phyloP scores from a whole-genome alignment of 2,113 vertebrate genomes.

The Gymnogyps californianus region DNA sequence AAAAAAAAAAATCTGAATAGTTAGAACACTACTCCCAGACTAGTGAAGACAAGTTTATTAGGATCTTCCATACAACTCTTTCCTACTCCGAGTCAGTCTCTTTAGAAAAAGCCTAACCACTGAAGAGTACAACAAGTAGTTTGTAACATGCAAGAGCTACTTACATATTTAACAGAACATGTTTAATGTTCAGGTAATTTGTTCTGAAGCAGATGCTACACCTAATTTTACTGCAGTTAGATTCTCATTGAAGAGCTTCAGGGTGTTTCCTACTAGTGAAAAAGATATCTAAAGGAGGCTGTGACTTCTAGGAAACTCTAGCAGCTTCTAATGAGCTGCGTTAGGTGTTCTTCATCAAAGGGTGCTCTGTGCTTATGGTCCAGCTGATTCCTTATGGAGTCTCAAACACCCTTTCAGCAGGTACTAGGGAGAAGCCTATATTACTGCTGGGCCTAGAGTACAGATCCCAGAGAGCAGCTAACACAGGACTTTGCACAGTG shows the following conservation, averaged over 20 bases:
- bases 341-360: background rate
- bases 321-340: background rate
- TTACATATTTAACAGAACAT: background rate
- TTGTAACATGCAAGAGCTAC: background rate
- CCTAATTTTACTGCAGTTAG: background rate
- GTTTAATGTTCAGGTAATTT: background rate
- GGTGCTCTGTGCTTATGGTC: background rate
- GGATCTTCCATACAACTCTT: background rate
- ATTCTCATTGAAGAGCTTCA: background rate
- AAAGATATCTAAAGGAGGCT: background rate
- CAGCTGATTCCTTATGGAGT: background rate
- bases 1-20: background rate
- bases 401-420: background rate
- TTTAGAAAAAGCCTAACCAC: background rate
- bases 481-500: background rate
- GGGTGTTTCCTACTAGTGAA: background rate
- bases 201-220: background rate
- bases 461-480: background rate
- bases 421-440: background rate
- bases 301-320: background rate
- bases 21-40: background rate
- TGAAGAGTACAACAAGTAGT: background rate
- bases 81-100: background rate
- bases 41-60: background rate
- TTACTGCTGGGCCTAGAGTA: background rate